Evolutionary conservation across 2,797 vertebrate species (phyloP), one percentile per base, ranked within the genome.

Genomic region (Phoxinus dragarum): DNA sequence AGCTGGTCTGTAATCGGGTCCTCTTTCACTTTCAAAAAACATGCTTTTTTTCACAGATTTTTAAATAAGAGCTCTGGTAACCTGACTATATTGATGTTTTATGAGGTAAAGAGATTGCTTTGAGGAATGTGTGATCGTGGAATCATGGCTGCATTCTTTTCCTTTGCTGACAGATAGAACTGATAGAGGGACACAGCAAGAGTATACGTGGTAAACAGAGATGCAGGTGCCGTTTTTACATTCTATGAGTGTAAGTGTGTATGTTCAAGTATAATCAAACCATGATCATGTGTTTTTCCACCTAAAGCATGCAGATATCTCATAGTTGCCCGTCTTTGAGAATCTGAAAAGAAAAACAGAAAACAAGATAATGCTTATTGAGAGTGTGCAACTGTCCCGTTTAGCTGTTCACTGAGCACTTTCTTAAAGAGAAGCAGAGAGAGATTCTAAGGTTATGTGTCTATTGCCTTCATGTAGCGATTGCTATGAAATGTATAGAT

Each of bases 141-240:
- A 89, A 90, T 88, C 88, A 89, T 61, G 72, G 52, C 84, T 86
- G 74, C 81, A 86, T 89, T 90, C 59, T 86, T 85, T 87, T 81
- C 64, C 73, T 72, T 56, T 47, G 82, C 82, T 66, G 64, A 75
- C 84, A 87, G 81, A 88, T 86, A 84, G 74, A 82, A 82, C 56
- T 85, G 86, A 89, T 89, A 88, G 75, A 47, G 31, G 83, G 82
- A 86, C 85, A 80, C 52, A 36, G 52, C 59, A 66, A 84, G 67
- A 84, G 81, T 31, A 34, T 72, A 84, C 52, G 17, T 34, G 82
- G 82, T 83, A 89, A 85, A 86, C 82, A 74, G 81, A 87, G 44
- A 84, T 90, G 61, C 84, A 81, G 49, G 76, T 76, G 80, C 47
- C 74, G 73, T 86, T 75, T 88, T 86, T 82, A 38, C 75, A 84